Evolutionary conservation across 2,797 vertebrate genomes (phyloP), one percentile per base, ranked within the genome.

Genomic region (Acanthiza pusilla): DNA sequence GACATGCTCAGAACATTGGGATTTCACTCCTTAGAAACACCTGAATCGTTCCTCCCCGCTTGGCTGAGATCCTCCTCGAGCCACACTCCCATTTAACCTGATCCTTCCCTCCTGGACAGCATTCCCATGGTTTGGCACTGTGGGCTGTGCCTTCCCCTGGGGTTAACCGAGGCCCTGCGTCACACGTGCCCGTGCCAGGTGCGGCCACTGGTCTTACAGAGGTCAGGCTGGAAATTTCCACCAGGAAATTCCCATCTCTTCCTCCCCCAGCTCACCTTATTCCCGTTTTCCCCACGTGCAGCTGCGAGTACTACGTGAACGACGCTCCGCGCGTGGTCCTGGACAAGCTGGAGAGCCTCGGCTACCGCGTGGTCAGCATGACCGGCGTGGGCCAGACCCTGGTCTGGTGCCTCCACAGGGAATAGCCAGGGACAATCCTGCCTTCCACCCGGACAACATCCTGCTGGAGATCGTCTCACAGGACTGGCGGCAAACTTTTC

Each of bases 341-440:
- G 97, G 98, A 99, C 98, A 99, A 99, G 97, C 98, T 99, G 97
- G 99, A 99, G 96, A 98, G 97, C 96, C 94, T 98, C 0, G 99
- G 99, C 72, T 99, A 98, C 98, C 98, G 98, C 1, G 98, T 99
- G 90, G 77, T 99, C 94, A 97, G 98, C 89, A 99, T 99, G 99
- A 99, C 99, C 0, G 99, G 99, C 2, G 98, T 99, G 94, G 99
- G 99, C 45, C 99, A 99, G 98, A 99, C 99, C 0, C 94, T 99
- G 96, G 99, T 99, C 93, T 99, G 99, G 99, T 99, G 99, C 96
- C 98, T 99, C 60, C 98, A 99, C 96, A 99, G 98, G 97, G 98
- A 99, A 62, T 97, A 97, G 84, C 22, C 5, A 27, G 65, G 54
- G 79, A 61, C 66, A 38, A 48, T 26, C 11, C 19, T 2, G 65